Base-by-base conservation (phyloP, 2,113 vertebrate species). In the Neofelis nebulosa region DNA sequence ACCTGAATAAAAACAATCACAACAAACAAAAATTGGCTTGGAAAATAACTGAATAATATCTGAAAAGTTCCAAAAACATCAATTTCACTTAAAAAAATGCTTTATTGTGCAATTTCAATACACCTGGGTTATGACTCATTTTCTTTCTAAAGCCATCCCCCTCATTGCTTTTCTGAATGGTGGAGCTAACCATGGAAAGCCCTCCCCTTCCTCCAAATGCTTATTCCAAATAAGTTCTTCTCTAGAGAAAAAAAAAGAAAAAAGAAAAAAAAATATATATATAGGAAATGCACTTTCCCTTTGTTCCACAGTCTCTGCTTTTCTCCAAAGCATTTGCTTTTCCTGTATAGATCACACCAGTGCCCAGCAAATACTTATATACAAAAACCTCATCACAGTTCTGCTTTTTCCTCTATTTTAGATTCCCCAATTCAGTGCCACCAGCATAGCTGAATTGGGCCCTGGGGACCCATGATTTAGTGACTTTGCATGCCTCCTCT, bases 231-330 rank as follows among this genome's bases (percentile, higher is more conserved):
- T 33, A 93, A 71, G 13, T 71, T 78, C 3, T 14, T 85, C 38
- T 48, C 50, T 85, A 21, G 45, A 23, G 18, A 50, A 57, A 84
- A 74, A 48, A 73, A 13, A 74, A 48, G 14, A 29, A 73, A 13
- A 25, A 38, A 29, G 1, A 63, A 8, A 61, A 21, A 25, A 21
- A 27, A 73, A 27, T 15, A 7, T 16, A 19, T 13, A n/a, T 21
- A 33, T 11, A 8, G 7, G 21, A 89, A 88, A 68, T 84, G 14
- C 2, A 41, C 7, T 92, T 95, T 82, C 14, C 3, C 27, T 87
- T 92, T 87, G 9, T 86, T 95, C 12, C 13, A 86, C 38, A 83
- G 87, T 38, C 4, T 36, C 6, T 92, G 10, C 31, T 91, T 96
- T 89, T 95, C 27, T 50, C 21, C 23, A 38, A 50, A 63, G 52